phyloP scores from a whole-genome alignment of 2,888 invertebrate genomes.

The Melanostoma mellinum region DNA sequence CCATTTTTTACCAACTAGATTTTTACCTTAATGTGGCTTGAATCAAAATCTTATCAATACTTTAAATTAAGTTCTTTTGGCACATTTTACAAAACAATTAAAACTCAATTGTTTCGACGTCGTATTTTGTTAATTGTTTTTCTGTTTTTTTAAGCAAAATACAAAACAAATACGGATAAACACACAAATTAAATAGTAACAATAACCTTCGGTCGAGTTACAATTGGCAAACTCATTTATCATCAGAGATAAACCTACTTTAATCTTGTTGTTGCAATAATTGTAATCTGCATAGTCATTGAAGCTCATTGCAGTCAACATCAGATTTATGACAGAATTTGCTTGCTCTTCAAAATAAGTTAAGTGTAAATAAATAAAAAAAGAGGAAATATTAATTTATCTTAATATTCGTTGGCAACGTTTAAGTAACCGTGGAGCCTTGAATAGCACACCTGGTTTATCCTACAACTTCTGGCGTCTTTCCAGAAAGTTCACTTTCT shows the following conservation, averaged over 20 bases:
- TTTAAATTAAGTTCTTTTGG: conserved; percentile 62
- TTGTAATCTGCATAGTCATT: conserved; percentile 46
- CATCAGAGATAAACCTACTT: conserved; percentile 20
- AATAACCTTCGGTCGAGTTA: conserved; percentile 16
- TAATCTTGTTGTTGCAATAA: conserved; percentile 16
- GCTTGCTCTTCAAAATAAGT: conserved; percentile 22
- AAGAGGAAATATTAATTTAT: no score
- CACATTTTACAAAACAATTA: conserved; percentile 59
- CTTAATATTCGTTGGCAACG: conserved; percentile 29
- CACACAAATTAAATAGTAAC: neutral
- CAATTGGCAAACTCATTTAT: conserved; percentile 14
- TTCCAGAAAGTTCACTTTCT: conserved; percentile 85
- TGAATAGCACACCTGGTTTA: conserved; percentile 18
- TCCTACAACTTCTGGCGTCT: conserved; percentile 64
- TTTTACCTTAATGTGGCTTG: conserved; percentile 28
- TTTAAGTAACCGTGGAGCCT: conserved; percentile 16
- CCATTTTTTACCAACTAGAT: conserved; percentile 29
- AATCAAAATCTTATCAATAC: conserved; percentile 29
- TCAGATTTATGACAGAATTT: conserved; percentile 35
- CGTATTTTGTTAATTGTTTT: conserved; percentile 13
- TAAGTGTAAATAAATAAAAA: conserved; percentile 31
- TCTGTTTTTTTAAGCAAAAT: conserved; percentile 19
- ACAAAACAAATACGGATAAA: conserved; percentile 5
- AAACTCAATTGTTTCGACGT: conserved; percentile 37
- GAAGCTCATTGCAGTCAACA: conserved; percentile 50